Base-by-base conservation (phyloP, 2,888 invertebrate genomes). In the Brachyptera putata region DNA sequence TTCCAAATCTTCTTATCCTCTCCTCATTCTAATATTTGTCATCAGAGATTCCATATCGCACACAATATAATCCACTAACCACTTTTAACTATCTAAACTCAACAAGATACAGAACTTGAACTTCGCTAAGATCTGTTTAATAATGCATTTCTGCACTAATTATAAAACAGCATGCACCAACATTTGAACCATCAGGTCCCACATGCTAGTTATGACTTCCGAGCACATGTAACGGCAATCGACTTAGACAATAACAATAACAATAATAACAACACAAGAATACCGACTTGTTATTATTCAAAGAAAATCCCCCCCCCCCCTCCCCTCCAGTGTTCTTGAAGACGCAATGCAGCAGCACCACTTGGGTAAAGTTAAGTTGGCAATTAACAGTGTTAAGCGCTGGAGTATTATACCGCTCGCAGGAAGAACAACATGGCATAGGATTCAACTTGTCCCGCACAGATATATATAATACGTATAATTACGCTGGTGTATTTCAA, bases 311-410 rank as follows among this genome's bases (percentile, higher is more conserved):
- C 13, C n/a, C 34, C 22, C n/a, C 18, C 36, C 34, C 53, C 36
- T 34, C 57, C 58, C n/a, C n/a, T n/a, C n/a, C n/a, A n/a, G n/a
- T n/a, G n/a, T n/a, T n/a, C n/a, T n/a, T n/a, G n/a, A 56, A 62
- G 62, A 62, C 62, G 62, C 58, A 58, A 58, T 58, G 61, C 63
- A 63, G 58, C 61, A 58, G 61, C 63, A 63, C 58, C 61, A 58
- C 58, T 61, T 58, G 64, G 64, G 60, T 53, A 64, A 64, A 64
- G 62, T 64, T 64, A 64, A 62, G 63, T 60, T 61, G 49, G 64
- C 64, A 64, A 64, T 64, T 64, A 64, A 64, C 64, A 63, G 61
- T 59, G 61, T 56, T 64, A 64, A 64, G 64, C 61, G 59, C 55
- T 61, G 59, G 41, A 60, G 64, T 64, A 64, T 64, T 64, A 64